Evolutionary conservation across 2,797 vertebrate species (phyloP), one percentile per base, ranked within the genome.

Genomic region (Acanthornis magna): DNA sequence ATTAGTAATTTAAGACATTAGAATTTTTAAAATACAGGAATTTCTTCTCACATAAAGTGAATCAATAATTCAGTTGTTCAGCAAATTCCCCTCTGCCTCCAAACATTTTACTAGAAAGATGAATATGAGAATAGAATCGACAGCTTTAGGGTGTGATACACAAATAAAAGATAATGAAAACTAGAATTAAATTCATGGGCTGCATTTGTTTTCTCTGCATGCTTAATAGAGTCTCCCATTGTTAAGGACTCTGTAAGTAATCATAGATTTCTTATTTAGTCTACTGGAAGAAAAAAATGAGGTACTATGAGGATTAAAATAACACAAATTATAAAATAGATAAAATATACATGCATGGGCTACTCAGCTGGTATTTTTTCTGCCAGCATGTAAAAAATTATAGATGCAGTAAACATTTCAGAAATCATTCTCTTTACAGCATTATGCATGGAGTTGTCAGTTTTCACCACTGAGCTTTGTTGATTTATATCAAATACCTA

Each of bases 141-240:
- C 96, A 97, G 97, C 97, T 97, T 96, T 95, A 95, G 98, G 96
- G 95, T 97, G 71, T 88, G 88, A 96, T 94, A 78, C 87, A 96
- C 94, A 97, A 97, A 96, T 93, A 95, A 93, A 94, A 97, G 96
- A 96, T 95, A 97, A 96, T 96, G 92, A 96, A 97, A 97, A 96
- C 84, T 91, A 95, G 96, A 97, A 97, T 95, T 97, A 96, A 96
- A 97, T 95, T 95, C 95, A 96, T 96, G 96, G 88, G 72, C 78
- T 94, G 81, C 57, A 91, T 96, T 97, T 96, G 91, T 97, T 97
- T 97, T 96, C 94, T 96, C 94, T 97, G 93, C 87, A 85, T 95
- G 90, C 67, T 95, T 96, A 97, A 95, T 93, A 61, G 66, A 70
- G 83, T 96, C 88, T 96, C 91, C 81, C 66, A 96, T 97, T 96